Evolutionary conservation across 2,888 invertebrate species (phyloP).

Genomic region (Rutpela maculata): DNA sequence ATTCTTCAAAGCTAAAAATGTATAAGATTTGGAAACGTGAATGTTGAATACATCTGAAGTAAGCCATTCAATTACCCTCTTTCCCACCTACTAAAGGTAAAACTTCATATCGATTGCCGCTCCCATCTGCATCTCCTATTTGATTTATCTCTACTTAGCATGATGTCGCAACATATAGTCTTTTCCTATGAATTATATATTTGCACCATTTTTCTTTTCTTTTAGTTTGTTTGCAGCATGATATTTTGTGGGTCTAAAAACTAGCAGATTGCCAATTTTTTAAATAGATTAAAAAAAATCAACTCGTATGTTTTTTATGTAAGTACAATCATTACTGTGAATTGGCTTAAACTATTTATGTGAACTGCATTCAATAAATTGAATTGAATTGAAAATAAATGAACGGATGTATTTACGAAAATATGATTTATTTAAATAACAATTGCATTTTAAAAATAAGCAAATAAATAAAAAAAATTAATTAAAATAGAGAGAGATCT

Average conservation of each 20-base stretch:
- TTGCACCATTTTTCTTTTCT: background rate
- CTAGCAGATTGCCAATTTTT: too few species aligned
- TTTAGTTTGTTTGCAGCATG: background rate
- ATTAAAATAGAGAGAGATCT: too few species aligned
- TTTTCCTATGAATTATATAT: background rate
- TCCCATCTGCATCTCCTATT: background rate
- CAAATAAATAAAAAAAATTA: too few species aligned
- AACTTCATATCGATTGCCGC: background rate
- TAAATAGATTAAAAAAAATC: too few species aligned
- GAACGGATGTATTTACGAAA: too few species aligned
- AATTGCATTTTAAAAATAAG: too few species aligned
- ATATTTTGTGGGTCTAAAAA: background rate
- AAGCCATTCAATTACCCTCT: background rate
- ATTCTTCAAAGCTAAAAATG: background rate
- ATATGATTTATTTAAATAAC: too few species aligned
- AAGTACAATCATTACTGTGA: too few species aligned
- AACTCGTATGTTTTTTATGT: too few species aligned
- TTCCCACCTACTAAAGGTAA: conserved; percentile 7
- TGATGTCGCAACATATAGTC: background rate
- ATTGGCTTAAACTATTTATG: too few species aligned
- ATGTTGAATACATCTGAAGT: background rate
- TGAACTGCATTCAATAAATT: too few species aligned
- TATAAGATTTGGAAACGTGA: background rate
- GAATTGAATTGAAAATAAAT: too few species aligned
- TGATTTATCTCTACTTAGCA: background rate